phyloP scores from a whole-genome alignment of 53 echinoderm and acorn worm genomes.

The Apostichopus leukothele region DNA sequence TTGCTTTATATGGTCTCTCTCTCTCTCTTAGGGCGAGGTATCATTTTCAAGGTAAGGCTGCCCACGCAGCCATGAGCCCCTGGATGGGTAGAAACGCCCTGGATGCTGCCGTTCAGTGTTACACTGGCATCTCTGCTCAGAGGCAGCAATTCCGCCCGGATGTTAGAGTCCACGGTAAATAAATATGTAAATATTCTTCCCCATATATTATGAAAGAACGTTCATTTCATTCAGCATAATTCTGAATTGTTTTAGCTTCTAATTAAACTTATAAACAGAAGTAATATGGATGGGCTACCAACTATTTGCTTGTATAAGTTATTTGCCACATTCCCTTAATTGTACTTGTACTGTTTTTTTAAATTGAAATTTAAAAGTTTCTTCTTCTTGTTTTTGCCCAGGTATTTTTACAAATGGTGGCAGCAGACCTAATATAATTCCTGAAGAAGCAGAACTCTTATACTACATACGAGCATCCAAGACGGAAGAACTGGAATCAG shows the following conservation, averaged over 20 bases:
- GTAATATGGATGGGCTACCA: too few relatives aligned
- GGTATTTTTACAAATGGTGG: constrained; percentile 91
- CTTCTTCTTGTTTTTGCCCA: not conserved
- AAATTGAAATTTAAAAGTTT: too few relatives aligned
- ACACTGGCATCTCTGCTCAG: constrained; percentile 65
- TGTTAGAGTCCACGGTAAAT: constrained; percentile 72
- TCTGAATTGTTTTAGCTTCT: too few relatives aligned
- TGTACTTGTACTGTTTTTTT: too few relatives aligned
- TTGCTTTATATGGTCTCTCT: too few relatives aligned
- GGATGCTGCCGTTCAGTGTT: constrained; percentile 81
- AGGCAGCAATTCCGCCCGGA: constrained; percentile 77
- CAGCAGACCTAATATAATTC: constrained; percentile 81
- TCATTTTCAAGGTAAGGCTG: constrained; percentile 67
- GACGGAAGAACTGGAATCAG: constrained; percentile 52
- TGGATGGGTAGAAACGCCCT: constrained; percentile 87
- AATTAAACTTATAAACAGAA: too few relatives aligned
- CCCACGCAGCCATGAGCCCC: constrained; percentile 78
- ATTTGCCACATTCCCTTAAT: too few relatives aligned
- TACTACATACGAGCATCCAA: constrained; percentile 69
- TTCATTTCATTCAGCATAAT: too few relatives aligned
- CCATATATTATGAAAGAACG: too few relatives aligned
- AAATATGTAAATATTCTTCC: not conserved
- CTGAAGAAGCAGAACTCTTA: constrained; percentile 76
- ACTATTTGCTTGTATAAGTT: too few relatives aligned
- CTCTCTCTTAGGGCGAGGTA: constrained; percentile 49